A percentile compares a stretch with the other conserved stretches of the same genome.
Conservation (phyloP, 2,797 vertebrate species). For the Paramormyrops hopkinsi region DNA sequence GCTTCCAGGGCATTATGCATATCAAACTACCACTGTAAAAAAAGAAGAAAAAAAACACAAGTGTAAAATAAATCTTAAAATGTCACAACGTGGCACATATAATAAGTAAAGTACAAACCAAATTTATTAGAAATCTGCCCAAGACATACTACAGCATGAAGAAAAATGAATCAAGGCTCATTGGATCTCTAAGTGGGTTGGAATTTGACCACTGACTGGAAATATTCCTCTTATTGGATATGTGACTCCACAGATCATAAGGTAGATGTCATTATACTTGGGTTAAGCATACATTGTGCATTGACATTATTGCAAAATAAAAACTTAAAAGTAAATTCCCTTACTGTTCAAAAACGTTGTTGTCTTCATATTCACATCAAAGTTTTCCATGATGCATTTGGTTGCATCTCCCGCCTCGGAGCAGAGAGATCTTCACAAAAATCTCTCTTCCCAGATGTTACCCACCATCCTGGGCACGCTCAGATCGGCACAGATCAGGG, state of each 20-base stretch:
- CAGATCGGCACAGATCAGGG: background rate
- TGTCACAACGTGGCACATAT: background rate
- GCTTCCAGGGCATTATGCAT: background rate
- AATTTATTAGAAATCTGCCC: background rate
- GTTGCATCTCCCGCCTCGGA: background rate
- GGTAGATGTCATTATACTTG: background rate
- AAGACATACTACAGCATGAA: background rate
- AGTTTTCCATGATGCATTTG: background rate
- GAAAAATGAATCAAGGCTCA: background rate
- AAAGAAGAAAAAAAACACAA: background rate
- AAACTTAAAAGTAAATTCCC: background rate
- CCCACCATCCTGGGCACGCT: background rate
- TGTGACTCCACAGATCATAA: background rate
- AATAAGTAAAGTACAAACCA: constrained; percentile 5
- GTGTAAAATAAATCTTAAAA: background rate
- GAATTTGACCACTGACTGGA: background rate
- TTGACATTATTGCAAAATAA: background rate
- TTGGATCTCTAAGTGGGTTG: background rate
- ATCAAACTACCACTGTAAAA: background rate
- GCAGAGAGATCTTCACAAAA: background rate
- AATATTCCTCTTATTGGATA: background rate
- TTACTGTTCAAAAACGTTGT: background rate
- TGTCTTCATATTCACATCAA: background rate
- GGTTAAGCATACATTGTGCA: background rate
- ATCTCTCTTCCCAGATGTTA: background rate